Base-by-base conservation (phyloP, 2,113 vertebrate species). In the Pholis gunnellus region DNA sequence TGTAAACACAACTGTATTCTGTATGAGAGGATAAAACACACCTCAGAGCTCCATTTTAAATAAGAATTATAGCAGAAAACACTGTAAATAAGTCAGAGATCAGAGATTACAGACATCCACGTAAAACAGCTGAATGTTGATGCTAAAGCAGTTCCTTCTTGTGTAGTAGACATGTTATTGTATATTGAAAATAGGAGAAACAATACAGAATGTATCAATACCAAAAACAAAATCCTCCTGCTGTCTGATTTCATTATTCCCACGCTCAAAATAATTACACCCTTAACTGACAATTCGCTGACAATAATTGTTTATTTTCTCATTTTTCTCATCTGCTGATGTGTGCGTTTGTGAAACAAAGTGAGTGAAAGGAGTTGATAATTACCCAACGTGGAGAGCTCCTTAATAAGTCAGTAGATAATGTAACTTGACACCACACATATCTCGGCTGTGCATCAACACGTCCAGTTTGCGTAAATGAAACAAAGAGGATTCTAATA, bases 1-100 rank as follows among this genome's bases (percentile, higher is more conserved):
- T 92, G 89, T 92, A 89, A 80, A 94, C 89, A 83, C 79, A 81
- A 38, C 78, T 44, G 5, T 71, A 72, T 78, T 88, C 66, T 86
- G 15, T 72, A 6, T 65, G 18, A 86, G 31, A 11, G 5, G 15
- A 31, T 50, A 15, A 61, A 31, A 36, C 3, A 63, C 25, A 40
- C 46, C 38, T 46, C 25, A 64, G 29, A 56, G 17, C 67, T 85
- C 65, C 61, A 77, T 38, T 78, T 84, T 17, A 75, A 83, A 71
- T 44, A 36, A 57, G 17, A 70, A 36, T 56, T 60, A 25, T 38
- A 36, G 25, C 40, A 64, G 74, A 79, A 80, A 73, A 76, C n/a
- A 22, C 20, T 91, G 89, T 88, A 89, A 81, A 90, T 91, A 91
- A 78, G 54, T 57, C 9, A 48, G 22, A 40, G 13, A 70, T n/a